A percentile compares a stretch with the other conserved stretches of the same genome.
Conservation (phyloP, 2,888 invertebrate genomes). For the Mesopsocus fuscifrons region DNA sequence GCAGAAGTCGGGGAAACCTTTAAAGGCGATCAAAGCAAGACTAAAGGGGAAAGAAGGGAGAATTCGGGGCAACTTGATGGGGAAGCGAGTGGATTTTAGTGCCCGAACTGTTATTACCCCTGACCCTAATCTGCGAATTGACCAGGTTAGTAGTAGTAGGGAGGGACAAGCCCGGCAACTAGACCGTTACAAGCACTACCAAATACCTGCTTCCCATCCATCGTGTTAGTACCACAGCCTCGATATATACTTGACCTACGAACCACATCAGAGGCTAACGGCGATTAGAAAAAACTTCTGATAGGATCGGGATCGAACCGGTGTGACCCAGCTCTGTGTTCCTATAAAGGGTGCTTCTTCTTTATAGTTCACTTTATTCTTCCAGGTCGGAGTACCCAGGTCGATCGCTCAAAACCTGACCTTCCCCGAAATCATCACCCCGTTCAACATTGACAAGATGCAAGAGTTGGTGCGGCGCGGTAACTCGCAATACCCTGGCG, state of each 20-base stretch:
- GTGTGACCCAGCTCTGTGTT: too few relatives aligned
- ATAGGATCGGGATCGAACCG: too few relatives aligned
- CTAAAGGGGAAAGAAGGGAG: constrained; percentile 97
- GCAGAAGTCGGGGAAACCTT: constrained; percentile 96
- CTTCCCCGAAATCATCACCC: constrained; percentile 97
- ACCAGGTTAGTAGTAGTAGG: too few relatives aligned
- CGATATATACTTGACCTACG: too few relatives aligned
- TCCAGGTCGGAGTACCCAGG: constrained; percentile 87
- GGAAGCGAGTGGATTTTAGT: constrained; percentile 98
- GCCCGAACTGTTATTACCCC: constrained; percentile 97
- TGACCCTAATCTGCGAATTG: constrained; percentile 84
- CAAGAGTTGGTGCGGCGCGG: constrained; percentile 89
- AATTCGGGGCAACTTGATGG: constrained; percentile 98
- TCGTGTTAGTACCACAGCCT: too few relatives aligned
- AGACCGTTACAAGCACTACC: too few relatives aligned
- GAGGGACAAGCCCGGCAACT: too few relatives aligned
- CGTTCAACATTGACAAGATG: constrained; percentile 95
- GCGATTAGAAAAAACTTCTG: too few relatives aligned
- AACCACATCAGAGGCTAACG: too few relatives aligned
- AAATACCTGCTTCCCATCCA: too few relatives aligned
- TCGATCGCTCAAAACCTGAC: constrained; percentile 98
- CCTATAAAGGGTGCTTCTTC: too few relatives aligned
- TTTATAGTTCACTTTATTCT: too few relatives aligned
- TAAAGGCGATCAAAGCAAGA: constrained; percentile 93
- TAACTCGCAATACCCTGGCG: constrained; percentile 97